Evolutionary conservation across 2,888 invertebrate species (phyloP).

Genomic region (Camptogramma bilineatum): DNA sequence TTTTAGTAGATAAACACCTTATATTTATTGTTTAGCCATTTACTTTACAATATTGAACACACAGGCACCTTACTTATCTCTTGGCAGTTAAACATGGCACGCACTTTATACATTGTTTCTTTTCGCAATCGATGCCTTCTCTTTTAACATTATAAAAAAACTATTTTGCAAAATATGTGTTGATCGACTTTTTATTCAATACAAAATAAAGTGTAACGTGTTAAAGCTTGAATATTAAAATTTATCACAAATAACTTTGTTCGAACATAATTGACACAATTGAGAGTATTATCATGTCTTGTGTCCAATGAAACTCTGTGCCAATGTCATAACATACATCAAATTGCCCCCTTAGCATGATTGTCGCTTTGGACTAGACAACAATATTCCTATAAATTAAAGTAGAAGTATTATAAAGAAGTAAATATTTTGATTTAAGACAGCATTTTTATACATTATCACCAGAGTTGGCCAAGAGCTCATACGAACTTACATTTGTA

Average conservation of each 20-base stretch:
- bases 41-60: slow-evolving; percentile 75
- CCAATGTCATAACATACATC: not conserved
- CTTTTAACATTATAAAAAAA: slow-evolving; percentile 28
- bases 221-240: slow-evolving; percentile 47
- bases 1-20: slow-evolving; percentile 24
- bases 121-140: slow-evolving; percentile 52
- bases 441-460: too few species aligned
- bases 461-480: too few species aligned
- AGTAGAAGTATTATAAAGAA: too few species aligned
- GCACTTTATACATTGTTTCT: slow-evolving; percentile 52
- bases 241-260: slow-evolving; percentile 69
- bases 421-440: too few species aligned
- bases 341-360: not conserved
- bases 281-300: not conserved
- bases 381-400: not conserved
- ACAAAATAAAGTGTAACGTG: slow-evolving; percentile 47
- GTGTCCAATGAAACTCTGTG: not conserved
- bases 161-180: slow-evolving; percentile 33
- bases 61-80: slow-evolving; percentile 78
- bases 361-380: not conserved
- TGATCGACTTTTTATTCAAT: slow-evolving; percentile 45
- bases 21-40: slow-evolving; percentile 58
- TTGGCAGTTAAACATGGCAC: slow-evolving; percentile 81
- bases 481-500: too few species aligned
- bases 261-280: slow-evolving; percentile 53